Conservation (phyloP, 2,888 invertebrate genomes). For the Drosophila diplacantha region DNA sequence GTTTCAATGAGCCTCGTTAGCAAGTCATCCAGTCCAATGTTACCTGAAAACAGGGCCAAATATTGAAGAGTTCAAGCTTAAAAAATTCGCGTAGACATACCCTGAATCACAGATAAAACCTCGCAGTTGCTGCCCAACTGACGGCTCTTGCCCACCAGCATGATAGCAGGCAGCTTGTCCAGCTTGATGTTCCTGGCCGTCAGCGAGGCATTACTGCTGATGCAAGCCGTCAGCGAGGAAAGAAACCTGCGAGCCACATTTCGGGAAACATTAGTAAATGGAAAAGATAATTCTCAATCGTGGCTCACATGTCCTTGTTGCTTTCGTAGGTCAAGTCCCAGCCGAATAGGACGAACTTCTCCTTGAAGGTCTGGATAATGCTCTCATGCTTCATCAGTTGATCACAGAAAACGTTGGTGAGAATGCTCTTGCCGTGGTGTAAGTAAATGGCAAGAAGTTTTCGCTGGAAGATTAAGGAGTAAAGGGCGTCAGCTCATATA, state of each 20-base stretch:
- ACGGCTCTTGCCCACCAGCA: slow-evolving; percentile 90
- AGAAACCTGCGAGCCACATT: slow-evolving; percentile 81
- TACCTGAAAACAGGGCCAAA: slow-evolving; percentile 75
- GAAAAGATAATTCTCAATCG: background rate
- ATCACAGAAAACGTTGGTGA: slow-evolving; percentile 98
- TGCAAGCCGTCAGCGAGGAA: slow-evolving; percentile 84
- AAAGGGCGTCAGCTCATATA: background rate
- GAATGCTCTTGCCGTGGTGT: slow-evolving; percentile 96
- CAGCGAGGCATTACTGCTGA: slow-evolving; percentile 90
- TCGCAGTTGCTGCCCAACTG: slow-evolving; percentile 86
- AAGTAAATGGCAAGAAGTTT: slow-evolving; percentile 96
- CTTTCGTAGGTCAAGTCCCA: slow-evolving; percentile 96
- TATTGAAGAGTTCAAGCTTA: background rate
- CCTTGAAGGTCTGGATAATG: slow-evolving; percentile 91
- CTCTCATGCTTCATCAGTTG: slow-evolving; percentile 94
- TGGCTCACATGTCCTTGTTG: slow-evolving; percentile 86
- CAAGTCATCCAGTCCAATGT: slow-evolving; percentile 92
- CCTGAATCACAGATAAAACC: slow-evolving; percentile 92
- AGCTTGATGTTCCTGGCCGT: slow-evolving; percentile 91
- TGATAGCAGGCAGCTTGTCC: slow-evolving; percentile 91
- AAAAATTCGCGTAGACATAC: slow-evolving; percentile 77
- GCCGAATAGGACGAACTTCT: slow-evolving; percentile 95
- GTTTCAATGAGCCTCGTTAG: slow-evolving; percentile 92
- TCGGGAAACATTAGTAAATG: background rate
- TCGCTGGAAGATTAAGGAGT: slow-evolving; percentile 81